Conservation (phyloP, 1,140 invertebrate genomes). For the Physella acuta region DNA sequence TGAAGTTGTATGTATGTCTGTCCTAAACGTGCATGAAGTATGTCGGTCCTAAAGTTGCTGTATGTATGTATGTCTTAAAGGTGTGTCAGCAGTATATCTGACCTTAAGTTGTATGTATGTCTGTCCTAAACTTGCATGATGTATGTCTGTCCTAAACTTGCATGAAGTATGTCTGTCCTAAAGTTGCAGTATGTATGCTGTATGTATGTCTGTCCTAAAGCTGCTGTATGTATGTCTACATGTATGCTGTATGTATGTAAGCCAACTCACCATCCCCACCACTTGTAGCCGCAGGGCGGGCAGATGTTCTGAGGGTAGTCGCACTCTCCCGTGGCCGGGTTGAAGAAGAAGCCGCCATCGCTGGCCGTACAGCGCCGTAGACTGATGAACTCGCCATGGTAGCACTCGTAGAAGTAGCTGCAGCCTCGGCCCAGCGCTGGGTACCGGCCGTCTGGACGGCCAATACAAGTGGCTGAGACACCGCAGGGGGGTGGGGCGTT, state of each 20-base stretch:
- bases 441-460: constrained; percentile 30
- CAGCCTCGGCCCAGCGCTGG: constrained; percentile 28
- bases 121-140: neutral
- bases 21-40: too few relatives aligned
- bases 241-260: neutral
- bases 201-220: neutral
- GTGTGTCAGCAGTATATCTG: too few relatives aligned
- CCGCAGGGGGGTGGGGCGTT: constrained; percentile 33
- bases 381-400: constrained; percentile 19
- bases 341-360: constrained; percentile 37
- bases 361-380: constrained; percentile 25
- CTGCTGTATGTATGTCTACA: neutral
- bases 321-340: constrained; percentile 30
- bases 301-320: constrained; percentile 40
- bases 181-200: too few relatives aligned
- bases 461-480: constrained; percentile 20
- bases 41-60: too few relatives aligned
- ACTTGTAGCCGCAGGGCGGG: constrained; percentile 38
- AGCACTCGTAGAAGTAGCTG: constrained; percentile 35
- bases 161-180: neutral
- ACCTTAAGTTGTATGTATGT: too few relatives aligned
- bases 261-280: constrained; percentile 37
- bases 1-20: too few relatives aligned
- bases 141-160: neutral
- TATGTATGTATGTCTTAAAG: too few relatives aligned